A percentile compares a stretch with the other conserved stretches of the same genome.
phyloP scores from a whole-genome alignment of 2,113 vertebrate species.

The Semicossyphus pulcher region DNA sequence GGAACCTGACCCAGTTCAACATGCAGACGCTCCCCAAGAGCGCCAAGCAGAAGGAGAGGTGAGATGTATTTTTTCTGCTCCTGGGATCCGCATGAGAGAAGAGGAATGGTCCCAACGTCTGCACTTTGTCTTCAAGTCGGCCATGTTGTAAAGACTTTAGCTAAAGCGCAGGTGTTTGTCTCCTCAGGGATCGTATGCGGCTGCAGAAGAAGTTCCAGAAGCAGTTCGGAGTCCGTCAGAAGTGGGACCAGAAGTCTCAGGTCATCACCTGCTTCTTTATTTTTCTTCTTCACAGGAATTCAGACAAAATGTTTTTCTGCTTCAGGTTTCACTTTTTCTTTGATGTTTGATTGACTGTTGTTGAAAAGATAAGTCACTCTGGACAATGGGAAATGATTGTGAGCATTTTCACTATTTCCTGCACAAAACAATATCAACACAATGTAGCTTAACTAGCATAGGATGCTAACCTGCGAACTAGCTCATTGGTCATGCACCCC shows the following conservation, averaged over 20 bases:
- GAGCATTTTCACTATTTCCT: too few relatives aligned
- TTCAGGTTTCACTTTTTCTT: not conserved
- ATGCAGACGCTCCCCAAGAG: constrained; percentile 98
- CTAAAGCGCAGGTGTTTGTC: not conserved
- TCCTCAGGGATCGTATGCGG: constrained; percentile 92
- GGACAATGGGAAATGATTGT: too few relatives aligned
- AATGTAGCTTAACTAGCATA: too few relatives aligned
- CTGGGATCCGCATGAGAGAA: not conserved
- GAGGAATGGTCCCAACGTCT: not conserved
- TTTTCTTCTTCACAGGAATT: too few relatives aligned
- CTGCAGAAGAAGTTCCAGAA: constrained; percentile 99
- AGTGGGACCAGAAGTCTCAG: constrained; percentile 99
- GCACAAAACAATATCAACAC: too few relatives aligned
- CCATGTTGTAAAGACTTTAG: not conserved
- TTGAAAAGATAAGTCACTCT: too few relatives aligned
- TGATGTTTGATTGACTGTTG: too few relatives aligned
- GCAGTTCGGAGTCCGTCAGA: constrained; percentile 98
- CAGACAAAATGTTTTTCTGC: not conserved
- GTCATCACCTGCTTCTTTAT: constrained; percentile 64
- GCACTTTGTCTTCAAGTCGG: too few relatives aligned
- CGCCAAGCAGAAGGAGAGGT: constrained; percentile 99
- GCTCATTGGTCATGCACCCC: too few relatives aligned
- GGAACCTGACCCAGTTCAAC: constrained; percentile 97
- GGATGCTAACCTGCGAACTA: too few relatives aligned
- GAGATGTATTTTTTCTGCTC: constrained; percentile 39